Conservation (phyloP, 2,888 invertebrate species). For the Zhengitettix transpicula region DNA sequence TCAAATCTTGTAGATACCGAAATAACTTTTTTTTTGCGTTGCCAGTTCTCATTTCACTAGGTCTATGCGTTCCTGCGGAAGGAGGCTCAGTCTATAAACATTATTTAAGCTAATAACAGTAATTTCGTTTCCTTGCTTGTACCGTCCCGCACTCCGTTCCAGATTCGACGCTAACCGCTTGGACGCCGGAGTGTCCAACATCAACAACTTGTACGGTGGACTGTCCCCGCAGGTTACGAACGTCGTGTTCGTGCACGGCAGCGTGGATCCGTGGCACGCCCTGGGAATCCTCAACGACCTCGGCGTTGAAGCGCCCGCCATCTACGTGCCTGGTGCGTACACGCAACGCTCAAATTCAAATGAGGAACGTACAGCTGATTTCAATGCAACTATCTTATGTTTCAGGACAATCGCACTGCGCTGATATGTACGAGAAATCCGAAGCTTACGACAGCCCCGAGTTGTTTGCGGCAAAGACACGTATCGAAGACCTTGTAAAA, state of each 20-base stretch:
- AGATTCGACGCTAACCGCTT: slow-evolving; percentile 21
- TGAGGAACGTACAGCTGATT: neutral
- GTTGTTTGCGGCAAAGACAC: neutral
- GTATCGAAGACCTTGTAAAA: neutral
- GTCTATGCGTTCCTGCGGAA: too few relatives aligned
- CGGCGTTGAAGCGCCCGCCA: neutral
- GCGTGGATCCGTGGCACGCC: slow-evolving; percentile 39
- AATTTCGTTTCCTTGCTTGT: too few relatives aligned
- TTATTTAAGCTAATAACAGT: too few relatives aligned
- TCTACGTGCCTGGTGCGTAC: slow-evolving; percentile 2
- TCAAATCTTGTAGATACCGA: too few relatives aligned
- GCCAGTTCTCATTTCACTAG: too few relatives aligned
- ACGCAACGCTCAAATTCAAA: neutral
- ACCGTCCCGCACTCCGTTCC: neutral
- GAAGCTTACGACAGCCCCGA: neutral
- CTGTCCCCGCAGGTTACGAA: slow-evolving; percentile 30
- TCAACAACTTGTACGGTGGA: slow-evolving; percentile 35
- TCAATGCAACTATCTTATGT: neutral
- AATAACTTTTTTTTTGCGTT: too few relatives aligned
- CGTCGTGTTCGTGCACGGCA: slow-evolving; percentile 40
- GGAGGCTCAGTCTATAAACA: too few relatives aligned
- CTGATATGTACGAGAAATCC: neutral
- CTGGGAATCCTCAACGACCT: slow-evolving; percentile 28
- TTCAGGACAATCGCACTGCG: neutral
- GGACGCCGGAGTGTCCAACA: slow-evolving; percentile 24